Percentiles rank a stretch among this genome's conserved stretches.
phyloP scores from a whole-genome alignment of 2,797 vertebrate genomes.

The Trachurus trachurus region DNA sequence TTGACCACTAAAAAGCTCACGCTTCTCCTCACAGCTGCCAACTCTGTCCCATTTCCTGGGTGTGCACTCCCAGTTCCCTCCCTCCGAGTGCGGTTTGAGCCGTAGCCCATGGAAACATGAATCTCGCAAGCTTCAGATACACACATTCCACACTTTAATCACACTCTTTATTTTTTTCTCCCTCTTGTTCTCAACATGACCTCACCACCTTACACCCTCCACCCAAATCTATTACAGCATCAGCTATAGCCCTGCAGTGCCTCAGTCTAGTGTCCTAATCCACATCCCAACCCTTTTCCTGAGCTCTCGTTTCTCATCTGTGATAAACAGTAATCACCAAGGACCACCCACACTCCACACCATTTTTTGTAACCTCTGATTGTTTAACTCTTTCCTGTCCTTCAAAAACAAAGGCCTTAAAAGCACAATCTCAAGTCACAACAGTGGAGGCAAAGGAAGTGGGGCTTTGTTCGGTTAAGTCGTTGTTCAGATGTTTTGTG shows the following conservation, averaged over 20 bases:
- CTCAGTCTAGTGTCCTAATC: slow-evolving; percentile 50
- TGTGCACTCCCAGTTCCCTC: slow-evolving; percentile 37
- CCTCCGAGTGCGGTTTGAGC: slow-evolving; percentile 44
- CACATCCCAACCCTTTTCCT: slow-evolving; percentile 75
- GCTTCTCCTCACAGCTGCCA: slow-evolving; percentile 45
- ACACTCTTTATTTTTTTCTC: slow-evolving; percentile 58
- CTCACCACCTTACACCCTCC: slow-evolving; percentile 75
- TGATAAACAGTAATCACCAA: slow-evolving; percentile 76
- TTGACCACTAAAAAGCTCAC: slow-evolving; percentile 39
- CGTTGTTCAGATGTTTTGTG: slow-evolving; percentile 38
- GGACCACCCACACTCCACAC: slow-evolving; percentile 68
- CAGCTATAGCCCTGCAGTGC: background rate
- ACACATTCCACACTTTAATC: slow-evolving; percentile 72
- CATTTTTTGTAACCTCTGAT: slow-evolving; percentile 71
- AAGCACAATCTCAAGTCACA: slow-evolving; percentile 34
- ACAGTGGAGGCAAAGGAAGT: slow-evolving; percentile 56
- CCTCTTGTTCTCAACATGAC: slow-evolving; percentile 70
- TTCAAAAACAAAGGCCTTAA: slow-evolving; percentile 66
- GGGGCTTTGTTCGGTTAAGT: slow-evolving; percentile 48
- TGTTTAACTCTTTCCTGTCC: slow-evolving; percentile 85
- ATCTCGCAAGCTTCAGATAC: slow-evolving; percentile 57
- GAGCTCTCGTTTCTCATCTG: slow-evolving; percentile 66
- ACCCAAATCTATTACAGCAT: slow-evolving; percentile 72
- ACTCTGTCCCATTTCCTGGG: slow-evolving; percentile 64
- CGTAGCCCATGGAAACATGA: slow-evolving; percentile 58